Percentiles rank a stretch among this genome's conserved stretches.
Conservation (phyloP, 2,888 invertebrate species). For the Cheilosia pagana region DNA sequence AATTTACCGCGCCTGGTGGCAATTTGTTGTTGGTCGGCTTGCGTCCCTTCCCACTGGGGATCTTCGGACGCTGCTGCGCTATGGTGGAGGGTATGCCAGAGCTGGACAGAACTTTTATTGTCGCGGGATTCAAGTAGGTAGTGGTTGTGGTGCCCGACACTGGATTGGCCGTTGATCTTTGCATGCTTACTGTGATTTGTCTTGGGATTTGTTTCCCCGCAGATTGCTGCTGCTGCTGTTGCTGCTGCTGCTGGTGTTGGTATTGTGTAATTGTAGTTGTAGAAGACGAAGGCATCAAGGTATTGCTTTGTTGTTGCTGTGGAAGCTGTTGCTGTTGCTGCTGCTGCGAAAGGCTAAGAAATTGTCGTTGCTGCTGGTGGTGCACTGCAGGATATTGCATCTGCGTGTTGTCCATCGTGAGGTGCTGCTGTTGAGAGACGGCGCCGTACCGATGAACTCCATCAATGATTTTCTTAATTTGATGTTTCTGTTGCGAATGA, state of each 20-base stretch:
- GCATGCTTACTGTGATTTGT: conserved; percentile 81
- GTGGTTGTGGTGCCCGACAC: conserved; percentile 74
- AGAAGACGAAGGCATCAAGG: conserved; percentile 74
- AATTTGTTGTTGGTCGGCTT: conserved; percentile 87
- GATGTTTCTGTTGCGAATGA: conserved; percentile 65
- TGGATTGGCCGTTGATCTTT: conserved; percentile 77
- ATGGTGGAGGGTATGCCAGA: conserved; percentile 82
- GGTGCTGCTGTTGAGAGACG: conserved; percentile 76
- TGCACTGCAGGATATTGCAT: conserved; percentile 80
- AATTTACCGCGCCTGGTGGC: conserved; percentile 95
- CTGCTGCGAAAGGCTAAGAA: conserved; percentile 66
- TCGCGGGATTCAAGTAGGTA: conserved; percentile 64
- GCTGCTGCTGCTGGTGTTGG: conserved; percentile 76
- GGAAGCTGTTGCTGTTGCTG: conserved; percentile 56
- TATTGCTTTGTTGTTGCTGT: conserved; percentile 75
- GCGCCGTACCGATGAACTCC: conserved; percentile 73
- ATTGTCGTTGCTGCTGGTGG: conserved; percentile 76
- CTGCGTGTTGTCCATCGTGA: conserved; percentile 76
- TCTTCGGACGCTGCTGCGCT: conserved; percentile 82
- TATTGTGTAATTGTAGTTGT: conserved; percentile 76
- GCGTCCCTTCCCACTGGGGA: conserved; percentile 82
- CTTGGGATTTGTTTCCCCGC: conserved; percentile 80
- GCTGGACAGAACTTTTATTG: conserved; percentile 80
- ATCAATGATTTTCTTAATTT: conserved; percentile 59
- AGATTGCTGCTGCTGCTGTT: conserved; percentile 71